These are phyloP conservation scores for Drosophila parthenogenetica DNA, from an alignment of 2,888 invertebrate genomes.

Conservation along the genomic window DNA sequence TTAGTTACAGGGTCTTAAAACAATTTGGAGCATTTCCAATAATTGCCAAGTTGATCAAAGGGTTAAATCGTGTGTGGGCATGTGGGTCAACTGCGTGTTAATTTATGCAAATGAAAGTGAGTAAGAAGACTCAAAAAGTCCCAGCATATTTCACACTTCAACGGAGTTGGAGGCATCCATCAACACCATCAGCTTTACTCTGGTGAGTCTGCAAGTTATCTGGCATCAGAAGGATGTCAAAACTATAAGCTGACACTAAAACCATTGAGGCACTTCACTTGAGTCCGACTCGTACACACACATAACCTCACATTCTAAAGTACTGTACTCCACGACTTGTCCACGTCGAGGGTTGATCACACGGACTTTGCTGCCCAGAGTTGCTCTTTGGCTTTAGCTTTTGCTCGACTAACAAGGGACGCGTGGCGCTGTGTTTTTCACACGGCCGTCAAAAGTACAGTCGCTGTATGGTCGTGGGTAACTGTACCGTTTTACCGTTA, in stretches of 20 bases:
- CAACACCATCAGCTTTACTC: slow-evolving; percentile 10
- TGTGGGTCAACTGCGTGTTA: slow-evolving; percentile 23
- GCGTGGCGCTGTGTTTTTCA: slow-evolving; percentile 73
- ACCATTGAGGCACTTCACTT: slow-evolving; percentile 73
- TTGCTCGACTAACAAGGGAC: slow-evolving; percentile 64
- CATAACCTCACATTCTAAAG: slow-evolving; percentile 7
- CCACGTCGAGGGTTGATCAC: slow-evolving; percentile 61
- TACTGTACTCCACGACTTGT: slow-evolving; percentile 9
- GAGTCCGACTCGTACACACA: slow-evolving; percentile 20
- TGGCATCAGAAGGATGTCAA: slow-evolving; percentile 64
- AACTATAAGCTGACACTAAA: slow-evolving; percentile 79
- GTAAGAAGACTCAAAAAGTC: slow-evolving; percentile 21
- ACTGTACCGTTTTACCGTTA: slow-evolving; percentile 38
- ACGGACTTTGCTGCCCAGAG: slow-evolving; percentile 8
- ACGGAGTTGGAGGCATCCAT: slow-evolving; percentile 36
- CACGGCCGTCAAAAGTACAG: slow-evolving; percentile 81
- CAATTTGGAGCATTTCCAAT: slow-evolving; percentile 63
- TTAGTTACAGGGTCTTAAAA: slow-evolving; percentile 32
- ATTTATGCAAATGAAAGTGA: slow-evolving; percentile 56
- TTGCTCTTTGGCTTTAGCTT: slow-evolving; percentile 77
- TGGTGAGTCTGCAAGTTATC: slow-evolving; percentile 57
- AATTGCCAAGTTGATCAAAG: slow-evolving; percentile 57
- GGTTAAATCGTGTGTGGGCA: slow-evolving; percentile 16
- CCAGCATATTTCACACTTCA: slow-evolving; percentile 73
- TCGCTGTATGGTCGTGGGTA: slow-evolving; percentile 36